Percentiles rank a stretch among this genome's conserved stretches.
Conservation (phyloP, 2,797 vertebrate species). For the Myoxocephalus aenaeus region DNA sequence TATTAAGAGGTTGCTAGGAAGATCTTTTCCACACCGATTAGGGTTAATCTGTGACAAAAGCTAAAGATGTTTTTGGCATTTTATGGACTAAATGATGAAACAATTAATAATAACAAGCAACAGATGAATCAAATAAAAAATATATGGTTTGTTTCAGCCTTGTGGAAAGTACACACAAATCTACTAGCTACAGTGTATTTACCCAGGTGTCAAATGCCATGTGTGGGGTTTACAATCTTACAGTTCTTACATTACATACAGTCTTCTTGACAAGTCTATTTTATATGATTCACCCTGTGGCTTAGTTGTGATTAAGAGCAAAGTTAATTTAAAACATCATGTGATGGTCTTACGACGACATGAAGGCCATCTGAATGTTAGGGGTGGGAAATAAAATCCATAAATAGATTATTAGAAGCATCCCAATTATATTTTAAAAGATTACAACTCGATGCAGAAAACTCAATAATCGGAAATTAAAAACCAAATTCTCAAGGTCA, state of each 20-base stretch:
- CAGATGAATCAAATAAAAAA: neutral
- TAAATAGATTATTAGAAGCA: too few relatives aligned
- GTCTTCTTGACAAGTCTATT: constrained; percentile 1
- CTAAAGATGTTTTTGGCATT: neutral
- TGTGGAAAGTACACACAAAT: neutral
- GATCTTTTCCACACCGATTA: constrained; percentile 13
- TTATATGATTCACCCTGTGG: neutral
- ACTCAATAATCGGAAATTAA: too few relatives aligned
- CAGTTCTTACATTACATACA: neutral
- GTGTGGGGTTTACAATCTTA: constrained; percentile 6
- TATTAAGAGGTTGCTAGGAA: constrained; percentile 15
- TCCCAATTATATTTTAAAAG: too few relatives aligned
- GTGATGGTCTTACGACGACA: neutral
- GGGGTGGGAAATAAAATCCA: too few relatives aligned
- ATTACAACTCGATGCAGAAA: too few relatives aligned
- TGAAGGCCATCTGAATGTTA: constrained; percentile 18
- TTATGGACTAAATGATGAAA: neutral
- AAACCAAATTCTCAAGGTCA: too few relatives aligned
- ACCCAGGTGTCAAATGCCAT: neutral
- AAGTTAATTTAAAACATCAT: constrained; percentile 7
- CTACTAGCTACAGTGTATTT: neutral
- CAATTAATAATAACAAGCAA: neutral
- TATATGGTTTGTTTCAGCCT: neutral
- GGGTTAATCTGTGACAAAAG: constrained; percentile 16
- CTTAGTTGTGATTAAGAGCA: neutral